Evolutionary conservation across 2,113 vertebrate species (phyloP), one percentile per base, ranked within the genome.

Genomic region (Orientallactaga bullata): DNA sequence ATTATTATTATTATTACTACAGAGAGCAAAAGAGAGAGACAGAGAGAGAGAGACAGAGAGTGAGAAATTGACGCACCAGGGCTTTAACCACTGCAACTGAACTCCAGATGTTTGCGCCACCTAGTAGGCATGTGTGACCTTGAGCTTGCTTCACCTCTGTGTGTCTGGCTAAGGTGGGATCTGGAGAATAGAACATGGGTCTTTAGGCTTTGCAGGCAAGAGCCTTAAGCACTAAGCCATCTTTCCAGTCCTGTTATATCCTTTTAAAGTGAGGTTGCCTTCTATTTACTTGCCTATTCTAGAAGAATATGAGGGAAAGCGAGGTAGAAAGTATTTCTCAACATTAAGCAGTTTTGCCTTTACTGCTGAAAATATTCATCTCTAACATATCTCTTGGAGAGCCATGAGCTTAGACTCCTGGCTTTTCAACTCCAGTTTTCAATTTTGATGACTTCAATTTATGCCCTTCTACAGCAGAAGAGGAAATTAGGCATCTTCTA

Each of bases 361-460:
- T 15, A n/a, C 78, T 51, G 32, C 12, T 63, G 73, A 93, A 81
- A 91, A 72, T 76, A 74, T 32, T 91, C 95, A 69, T 88, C 94
- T 95, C 88, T 66, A 35, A 77, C 87, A 61, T 93, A 30, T 69
- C 81, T 94, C 73, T 85, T 47, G 39, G 73, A 76, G 73, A 72
- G 51, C 88, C 72, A 35, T 35, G 26, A 94, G 82, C 92, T 86
- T 90, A 47, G 37, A 93, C 87, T 76, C 65, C 79, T 58, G 78
- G 69, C 74, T 93, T 92, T 94, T 94, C 87, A 89, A 89, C 51
- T 71, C 78, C 39, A 79, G 63, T 88, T 93, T 91, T 93, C 95
- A 76, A 61, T 93, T 92, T 96, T 72, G 88, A 83, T 93, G 37
- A 2, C 58, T 88, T 82, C 4, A 8, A 72, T 82, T 93, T 55